Conservation (phyloP, 35 echinoderm and acorn worm species). For the Holothuria glaberrima region DNA sequence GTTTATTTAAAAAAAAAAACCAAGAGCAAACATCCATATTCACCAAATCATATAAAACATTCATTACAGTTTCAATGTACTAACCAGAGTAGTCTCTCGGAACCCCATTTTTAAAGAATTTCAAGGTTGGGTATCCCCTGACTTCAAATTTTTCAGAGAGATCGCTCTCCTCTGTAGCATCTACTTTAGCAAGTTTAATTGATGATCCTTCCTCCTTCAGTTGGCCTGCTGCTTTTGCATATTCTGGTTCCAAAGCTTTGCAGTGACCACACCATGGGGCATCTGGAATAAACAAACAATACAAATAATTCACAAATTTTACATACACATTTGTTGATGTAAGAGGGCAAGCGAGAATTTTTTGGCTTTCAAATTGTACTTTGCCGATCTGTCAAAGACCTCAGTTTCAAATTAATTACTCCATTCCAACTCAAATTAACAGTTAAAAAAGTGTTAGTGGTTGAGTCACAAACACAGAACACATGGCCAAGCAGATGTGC, state of each 20-base stretch:
- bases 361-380: background rate
- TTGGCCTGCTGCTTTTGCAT: slow-evolving; percentile 68
- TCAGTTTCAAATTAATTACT: no score
- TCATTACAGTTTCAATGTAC: background rate
- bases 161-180: slow-evolving; percentile 85
- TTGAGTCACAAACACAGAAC: no score
- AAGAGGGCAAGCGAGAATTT: background rate
- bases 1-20: no score
- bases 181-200: slow-evolving; percentile 90
- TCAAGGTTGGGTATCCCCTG: slow-evolving; percentile 93
- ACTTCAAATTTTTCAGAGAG: slow-evolving; percentile 78
- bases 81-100: slow-evolving; percentile 80
- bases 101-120: slow-evolving; percentile 86
- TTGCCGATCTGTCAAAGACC: background rate
- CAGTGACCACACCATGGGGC: slow-evolving; percentile 99
- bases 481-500: no score
- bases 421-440: no score
- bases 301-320: background rate
- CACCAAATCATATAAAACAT: no score
- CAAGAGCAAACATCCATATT: no score
- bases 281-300: slow-evolving; percentile 68
- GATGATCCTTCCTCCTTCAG: slow-evolving; percentile 72
- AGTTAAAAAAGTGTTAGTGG: no score
- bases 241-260: slow-evolving; percentile 84
- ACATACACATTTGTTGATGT: background rate